These are phyloP conservation scores for Lycaon pictus DNA, from an alignment of 2,113 vertebrate genomes.

Conservation along the genomic window DNA sequence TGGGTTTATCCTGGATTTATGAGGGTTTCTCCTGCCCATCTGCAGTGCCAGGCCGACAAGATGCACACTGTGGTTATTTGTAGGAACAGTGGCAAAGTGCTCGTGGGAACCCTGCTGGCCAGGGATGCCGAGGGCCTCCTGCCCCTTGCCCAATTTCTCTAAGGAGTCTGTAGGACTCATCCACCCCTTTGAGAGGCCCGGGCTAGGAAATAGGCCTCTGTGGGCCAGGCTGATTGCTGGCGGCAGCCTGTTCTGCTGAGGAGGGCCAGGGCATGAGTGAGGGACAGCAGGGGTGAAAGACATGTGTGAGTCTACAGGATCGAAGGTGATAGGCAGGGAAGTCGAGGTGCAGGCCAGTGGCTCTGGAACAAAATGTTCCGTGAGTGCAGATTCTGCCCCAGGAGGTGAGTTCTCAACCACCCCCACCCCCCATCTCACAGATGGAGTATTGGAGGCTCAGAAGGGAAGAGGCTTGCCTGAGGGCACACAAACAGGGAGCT, in stretches of 20 bases:
- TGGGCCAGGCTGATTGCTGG: rapidly evolving
- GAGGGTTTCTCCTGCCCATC: constrained; percentile 34
- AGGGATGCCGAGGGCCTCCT: background rate
- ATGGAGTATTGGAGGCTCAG: background rate
- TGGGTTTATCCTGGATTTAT: constrained; percentile 16
- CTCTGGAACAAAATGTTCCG: background rate
- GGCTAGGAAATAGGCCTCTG: background rate
- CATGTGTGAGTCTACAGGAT: background rate
- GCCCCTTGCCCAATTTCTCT: background rate
- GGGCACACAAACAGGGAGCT: background rate
- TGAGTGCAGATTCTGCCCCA: background rate
- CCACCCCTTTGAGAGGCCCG: rapidly evolving
- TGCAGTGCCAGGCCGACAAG: background rate
- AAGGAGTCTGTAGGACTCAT: background rate
- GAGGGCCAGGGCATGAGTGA: background rate
- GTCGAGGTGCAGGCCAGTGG: background rate
- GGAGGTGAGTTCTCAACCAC: background rate
- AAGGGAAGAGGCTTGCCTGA: background rate
- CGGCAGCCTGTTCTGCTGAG: background rate
- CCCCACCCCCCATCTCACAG: background rate
- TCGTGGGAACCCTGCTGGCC: background rate
- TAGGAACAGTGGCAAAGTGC: background rate
- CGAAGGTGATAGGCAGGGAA: background rate
- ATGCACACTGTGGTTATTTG: constrained; percentile 37
- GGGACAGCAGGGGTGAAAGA: too few species aligned